Conservation (phyloP, 2,113 vertebrate species). For the Morone chrysops region DNA sequence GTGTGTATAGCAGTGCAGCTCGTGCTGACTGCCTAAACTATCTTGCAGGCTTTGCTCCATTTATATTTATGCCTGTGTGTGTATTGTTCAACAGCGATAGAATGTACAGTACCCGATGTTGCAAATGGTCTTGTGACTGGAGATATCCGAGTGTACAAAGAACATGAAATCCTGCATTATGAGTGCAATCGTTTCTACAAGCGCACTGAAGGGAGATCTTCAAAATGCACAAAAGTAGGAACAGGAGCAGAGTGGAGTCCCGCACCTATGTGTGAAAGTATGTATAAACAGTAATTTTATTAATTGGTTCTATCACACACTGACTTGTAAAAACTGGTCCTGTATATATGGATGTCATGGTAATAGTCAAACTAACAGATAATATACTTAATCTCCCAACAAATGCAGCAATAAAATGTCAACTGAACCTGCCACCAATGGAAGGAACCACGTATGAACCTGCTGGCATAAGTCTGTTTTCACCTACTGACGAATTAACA, state of each 20-base stretch:
- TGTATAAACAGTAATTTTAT: not conserved
- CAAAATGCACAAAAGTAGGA: conserved; percentile 59
- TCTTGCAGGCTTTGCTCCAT: no score
- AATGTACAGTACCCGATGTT: conserved; percentile 10
- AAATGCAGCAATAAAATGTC: conserved; percentile 59
- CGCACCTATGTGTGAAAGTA: conserved; percentile 75
- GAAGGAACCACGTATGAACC: conserved; percentile 2
- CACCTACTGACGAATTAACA: not conserved
- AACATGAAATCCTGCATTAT: conserved; percentile 46
- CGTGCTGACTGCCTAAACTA: no score
- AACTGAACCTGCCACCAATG: accelerated
- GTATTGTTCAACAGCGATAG: conserved; percentile 58
- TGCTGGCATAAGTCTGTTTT: conserved; percentile 15
- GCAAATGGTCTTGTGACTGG: not conserved
- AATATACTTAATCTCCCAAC: not conserved
- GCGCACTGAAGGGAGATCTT: accelerated
- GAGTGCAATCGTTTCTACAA: not conserved
- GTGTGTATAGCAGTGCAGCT: no score
- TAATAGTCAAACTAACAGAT: not conserved
- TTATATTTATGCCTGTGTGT: not conserved
- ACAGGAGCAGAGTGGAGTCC: conserved; percentile 61
- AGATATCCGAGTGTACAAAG: not conserved
- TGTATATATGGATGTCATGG: not conserved
- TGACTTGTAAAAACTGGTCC: not conserved
- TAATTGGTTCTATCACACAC: accelerated